Percentiles rank a stretch among this genome's conserved stretches.
Evolutionary conservation across 2,888 invertebrate species (phyloP).

Genomic region (Eupithecia subfuscata): DNA sequence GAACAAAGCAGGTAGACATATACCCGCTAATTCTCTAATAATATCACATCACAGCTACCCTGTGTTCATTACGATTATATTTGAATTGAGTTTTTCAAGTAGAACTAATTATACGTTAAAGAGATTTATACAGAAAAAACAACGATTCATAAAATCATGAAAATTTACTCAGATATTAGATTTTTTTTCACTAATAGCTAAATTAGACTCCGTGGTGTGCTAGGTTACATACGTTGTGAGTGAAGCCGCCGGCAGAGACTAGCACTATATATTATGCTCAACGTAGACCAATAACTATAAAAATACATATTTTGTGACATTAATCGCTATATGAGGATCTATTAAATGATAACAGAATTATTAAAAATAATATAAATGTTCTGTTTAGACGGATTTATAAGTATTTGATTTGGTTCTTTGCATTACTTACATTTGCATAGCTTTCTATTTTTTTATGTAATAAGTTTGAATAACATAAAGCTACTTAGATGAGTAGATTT

Average conservation of each 20-base stretch:
- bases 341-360: conserved; percentile 33
- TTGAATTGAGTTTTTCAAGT: neutral
- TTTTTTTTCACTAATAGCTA: neutral
- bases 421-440: conserved; percentile 34
- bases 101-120: neutral
- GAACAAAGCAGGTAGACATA: conserved; percentile 61
- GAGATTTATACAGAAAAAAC: neutral
- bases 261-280: conserved; percentile 5
- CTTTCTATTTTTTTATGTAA: conserved; percentile 39
- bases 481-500: neutral
- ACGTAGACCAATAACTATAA: conserved; percentile 19
- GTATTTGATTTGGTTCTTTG: conserved; percentile 35
- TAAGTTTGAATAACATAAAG: neutral
- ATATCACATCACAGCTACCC: neutral
- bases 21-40: conserved; percentile 4
- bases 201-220: neutral
- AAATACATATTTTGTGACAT: conserved; percentile 25
- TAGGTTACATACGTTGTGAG: neutral
- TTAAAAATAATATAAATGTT: conserved; percentile 32
- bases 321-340: conserved; percentile 21
- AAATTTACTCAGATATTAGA: neutral
- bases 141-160: neutral
- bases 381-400: conserved; percentile 38
- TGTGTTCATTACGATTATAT: neutral
- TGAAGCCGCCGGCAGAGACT: neutral